Evolutionary conservation across 2,113 vertebrate species (phyloP).

Genomic region (Aphyosemion australe): DNA sequence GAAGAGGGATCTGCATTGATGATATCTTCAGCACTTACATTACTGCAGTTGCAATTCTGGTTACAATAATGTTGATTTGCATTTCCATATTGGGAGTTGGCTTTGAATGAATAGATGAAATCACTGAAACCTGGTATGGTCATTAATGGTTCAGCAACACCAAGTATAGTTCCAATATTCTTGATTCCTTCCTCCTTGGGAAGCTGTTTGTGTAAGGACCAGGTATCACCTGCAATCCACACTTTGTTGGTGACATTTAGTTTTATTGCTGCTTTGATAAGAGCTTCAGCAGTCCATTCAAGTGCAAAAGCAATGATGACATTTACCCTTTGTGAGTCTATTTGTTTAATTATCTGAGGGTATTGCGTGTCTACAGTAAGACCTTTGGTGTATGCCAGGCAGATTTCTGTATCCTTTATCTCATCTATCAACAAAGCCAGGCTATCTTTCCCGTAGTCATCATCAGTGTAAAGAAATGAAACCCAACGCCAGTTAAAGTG

Average conservation of each 20-base stretch:
- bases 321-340: conserved; percentile 53
- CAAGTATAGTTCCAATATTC: conserved; percentile 77
- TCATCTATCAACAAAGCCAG: conserved; percentile 58
- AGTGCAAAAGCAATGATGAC: conserved; percentile 69
- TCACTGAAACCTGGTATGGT: conserved; percentile 68
- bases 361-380: conserved; percentile 15
- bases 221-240: conserved; percentile 84
- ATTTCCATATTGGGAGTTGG: not conserved
- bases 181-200: conserved; percentile 67
- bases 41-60: conserved; percentile 71
- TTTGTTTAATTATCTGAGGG: conserved; percentile 47
- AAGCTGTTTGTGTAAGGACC: conserved; percentile 73
- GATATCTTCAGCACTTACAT: conserved; percentile 4
- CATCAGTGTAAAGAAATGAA: conserved; percentile 74
- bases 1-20: conserved; percentile 30
- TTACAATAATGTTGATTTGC: conserved; percentile 38
- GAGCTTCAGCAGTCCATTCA: not conserved
- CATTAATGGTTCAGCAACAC: conserved; percentile 64
- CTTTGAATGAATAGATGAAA: conserved; percentile 54
- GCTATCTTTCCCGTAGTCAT: conserved; percentile 71
- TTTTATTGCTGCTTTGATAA: conserved; percentile 76
- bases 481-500: conserved; percentile 86
- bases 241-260: conserved; percentile 79
- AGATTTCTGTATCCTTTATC: conserved; percentile 57
- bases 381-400: conserved; percentile 77